These are phyloP conservation scores for Hanleya hanleyi DNA, from an alignment of 2,888 invertebrate species.

Conservation along the genomic window DNA sequence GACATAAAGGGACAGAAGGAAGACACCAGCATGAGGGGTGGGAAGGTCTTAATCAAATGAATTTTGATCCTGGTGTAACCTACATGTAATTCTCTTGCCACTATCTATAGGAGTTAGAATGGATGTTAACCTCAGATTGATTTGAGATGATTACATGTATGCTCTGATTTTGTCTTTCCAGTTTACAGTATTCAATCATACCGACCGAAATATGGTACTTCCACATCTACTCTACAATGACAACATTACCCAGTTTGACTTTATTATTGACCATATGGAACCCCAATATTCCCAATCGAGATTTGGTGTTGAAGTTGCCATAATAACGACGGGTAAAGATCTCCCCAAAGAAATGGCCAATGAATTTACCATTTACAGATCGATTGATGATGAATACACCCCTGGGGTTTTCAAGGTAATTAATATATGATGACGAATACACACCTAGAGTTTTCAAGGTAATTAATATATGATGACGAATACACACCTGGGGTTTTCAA, in stretches of 20 bases:
- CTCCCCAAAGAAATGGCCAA: slow-evolving; percentile 26
- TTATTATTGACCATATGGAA: slow-evolving; percentile 77
- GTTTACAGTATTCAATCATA: slow-evolving; percentile 76
- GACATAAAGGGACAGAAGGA: no score
- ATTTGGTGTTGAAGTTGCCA: slow-evolving; percentile 78
- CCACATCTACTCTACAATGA: slow-evolving; percentile 81
- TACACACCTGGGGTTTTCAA: no score
- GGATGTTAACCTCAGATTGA: no score
- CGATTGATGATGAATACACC: slow-evolving; percentile 83
- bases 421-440: neutral
- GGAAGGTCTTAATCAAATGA: no score
- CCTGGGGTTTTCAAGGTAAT: slow-evolving; percentile 83
- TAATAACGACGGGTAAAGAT: slow-evolving; percentile 76
- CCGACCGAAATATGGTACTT: slow-evolving; percentile 75
- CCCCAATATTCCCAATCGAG: slow-evolving; percentile 75
- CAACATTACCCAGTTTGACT: slow-evolving; percentile 80
- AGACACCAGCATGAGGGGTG: no score
- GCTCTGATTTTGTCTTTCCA: no score
- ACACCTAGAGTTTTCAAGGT: slow-evolving; percentile 84
- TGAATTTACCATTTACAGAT: slow-evolving; percentile 76
- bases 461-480: slow-evolving; percentile 32
- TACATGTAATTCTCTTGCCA: no score
- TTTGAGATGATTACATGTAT: no score
- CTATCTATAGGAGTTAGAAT: no score
- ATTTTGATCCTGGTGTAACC: no score